phyloP scores from a whole-genome alignment of 2,888 invertebrate genomes.

The Tachina lurida region DNA sequence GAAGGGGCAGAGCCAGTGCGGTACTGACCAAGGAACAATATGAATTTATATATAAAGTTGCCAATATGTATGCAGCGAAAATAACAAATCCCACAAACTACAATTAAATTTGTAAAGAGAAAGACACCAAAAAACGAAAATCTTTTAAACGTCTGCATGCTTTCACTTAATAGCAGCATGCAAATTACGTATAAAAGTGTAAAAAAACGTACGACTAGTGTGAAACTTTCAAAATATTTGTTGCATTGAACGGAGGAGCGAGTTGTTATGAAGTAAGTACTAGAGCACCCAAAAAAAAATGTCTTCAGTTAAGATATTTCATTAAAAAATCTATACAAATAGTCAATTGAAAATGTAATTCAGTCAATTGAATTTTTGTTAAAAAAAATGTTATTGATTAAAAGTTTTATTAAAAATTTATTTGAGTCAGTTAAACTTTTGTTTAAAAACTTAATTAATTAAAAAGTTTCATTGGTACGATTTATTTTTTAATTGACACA shows the following conservation, averaged over 20 bases:
- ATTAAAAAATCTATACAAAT: too few relatives aligned
- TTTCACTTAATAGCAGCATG: conserved; percentile 6
- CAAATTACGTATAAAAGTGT: not conserved
- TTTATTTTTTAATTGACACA: too few relatives aligned
- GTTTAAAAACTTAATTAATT: too few relatives aligned
- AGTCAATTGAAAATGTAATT: too few relatives aligned
- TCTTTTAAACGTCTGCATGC: not conserved
- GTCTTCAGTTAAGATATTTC: not conserved
- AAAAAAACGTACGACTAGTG: not conserved
- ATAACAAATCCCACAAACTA: conserved; percentile 89
- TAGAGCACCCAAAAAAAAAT: not conserved
- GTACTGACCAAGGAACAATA: conserved; percentile 97
- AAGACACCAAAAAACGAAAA: not conserved
- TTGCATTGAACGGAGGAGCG: not conserved
- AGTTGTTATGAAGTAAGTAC: not conserved
- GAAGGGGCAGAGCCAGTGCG: conserved; percentile 94
- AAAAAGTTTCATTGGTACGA: too few relatives aligned
- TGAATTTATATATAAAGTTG: conserved; percentile 94
- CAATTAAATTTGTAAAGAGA: conserved; percentile 75
- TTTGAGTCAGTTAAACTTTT: too few relatives aligned
- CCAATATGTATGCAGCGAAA: conserved; percentile 92
- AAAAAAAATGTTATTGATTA: too few relatives aligned
- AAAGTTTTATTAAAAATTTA: too few relatives aligned
- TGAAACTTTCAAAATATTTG: not conserved
- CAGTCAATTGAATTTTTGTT: too few relatives aligned